Conservation (phyloP, 2,888 invertebrate genomes). For the Serrognathus titanus region DNA sequence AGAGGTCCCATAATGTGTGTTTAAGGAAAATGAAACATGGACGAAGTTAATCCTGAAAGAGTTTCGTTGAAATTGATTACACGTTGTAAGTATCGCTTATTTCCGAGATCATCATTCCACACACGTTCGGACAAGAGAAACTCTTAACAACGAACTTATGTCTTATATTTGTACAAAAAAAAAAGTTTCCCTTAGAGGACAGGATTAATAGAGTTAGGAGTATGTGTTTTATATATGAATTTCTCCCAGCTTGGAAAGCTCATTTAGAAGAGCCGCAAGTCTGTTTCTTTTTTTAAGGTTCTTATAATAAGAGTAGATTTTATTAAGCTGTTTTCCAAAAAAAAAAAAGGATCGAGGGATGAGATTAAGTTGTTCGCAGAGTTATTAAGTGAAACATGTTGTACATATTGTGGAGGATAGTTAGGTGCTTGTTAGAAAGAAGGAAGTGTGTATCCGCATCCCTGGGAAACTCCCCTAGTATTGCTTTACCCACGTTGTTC, state of each 20-base stretch:
- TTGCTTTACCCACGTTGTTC: slow-evolving; percentile 17
- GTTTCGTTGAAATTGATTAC: slow-evolving; percentile 19
- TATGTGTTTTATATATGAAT: slow-evolving; percentile 8
- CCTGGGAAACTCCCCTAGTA: slow-evolving; percentile 2
- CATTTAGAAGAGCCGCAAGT: no score
- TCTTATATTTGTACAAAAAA: slow-evolving; percentile 24
- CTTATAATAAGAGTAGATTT: no score
- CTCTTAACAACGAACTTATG: slow-evolving; percentile 24
- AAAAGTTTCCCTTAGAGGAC: slow-evolving; percentile 25
- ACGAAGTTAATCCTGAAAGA: background rate
- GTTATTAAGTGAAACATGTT: no score
- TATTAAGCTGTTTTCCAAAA: no score
- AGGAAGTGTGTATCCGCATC: slow-evolving; percentile 2
- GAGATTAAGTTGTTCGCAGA: no score
- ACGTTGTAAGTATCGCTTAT: slow-evolving; percentile 18
- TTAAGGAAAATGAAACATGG: no score
- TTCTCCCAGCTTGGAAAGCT: slow-evolving; percentile 2
- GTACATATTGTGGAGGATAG: no score
- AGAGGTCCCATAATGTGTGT: no score
- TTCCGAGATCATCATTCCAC: slow-evolving; percentile 17
- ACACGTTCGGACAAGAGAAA: slow-evolving; percentile 16
- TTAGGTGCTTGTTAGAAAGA: slow-evolving; percentile 13
- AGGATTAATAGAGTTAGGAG: slow-evolving; percentile 27
- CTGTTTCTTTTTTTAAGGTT: no score
- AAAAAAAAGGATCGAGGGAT: no score